Evolutionary conservation across 2,888 invertebrate genomes (phyloP).

Genomic region (Calameuta idolon): DNA sequence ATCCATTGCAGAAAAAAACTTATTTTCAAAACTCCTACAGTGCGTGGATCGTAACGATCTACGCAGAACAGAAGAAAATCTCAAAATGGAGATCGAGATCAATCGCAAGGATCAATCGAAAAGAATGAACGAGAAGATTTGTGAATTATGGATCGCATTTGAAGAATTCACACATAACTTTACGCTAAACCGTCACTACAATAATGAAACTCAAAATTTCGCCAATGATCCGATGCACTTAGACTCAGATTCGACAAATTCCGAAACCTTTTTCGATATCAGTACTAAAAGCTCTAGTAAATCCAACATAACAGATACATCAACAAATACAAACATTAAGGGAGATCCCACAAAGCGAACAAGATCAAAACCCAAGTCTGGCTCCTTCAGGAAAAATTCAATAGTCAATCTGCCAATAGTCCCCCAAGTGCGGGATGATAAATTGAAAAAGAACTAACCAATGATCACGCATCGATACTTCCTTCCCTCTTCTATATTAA

Average conservation of each 20-base stretch:
- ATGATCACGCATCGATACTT: neutral
- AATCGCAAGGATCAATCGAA: conserved; percentile 32
- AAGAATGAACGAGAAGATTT: conserved; percentile 28
- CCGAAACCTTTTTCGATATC: neutral
- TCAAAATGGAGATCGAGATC: conserved; percentile 30
- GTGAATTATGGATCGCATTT: conserved; percentile 33
- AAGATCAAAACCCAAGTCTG: neutral
- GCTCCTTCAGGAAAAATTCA: neutral
- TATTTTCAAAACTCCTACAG: neutral
- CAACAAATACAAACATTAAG: neutral
- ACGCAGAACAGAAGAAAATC: conserved; percentile 27
- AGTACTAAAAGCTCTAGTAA: neutral
- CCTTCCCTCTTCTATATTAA: neutral
- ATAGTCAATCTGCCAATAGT: neutral
- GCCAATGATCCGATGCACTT: neutral
- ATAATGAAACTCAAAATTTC: neutral
- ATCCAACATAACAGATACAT: neutral
- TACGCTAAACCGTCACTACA: neutral
- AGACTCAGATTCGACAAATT: neutral
- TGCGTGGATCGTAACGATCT: conserved; percentile 23
- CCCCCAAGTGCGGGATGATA: conserved; percentile 1
- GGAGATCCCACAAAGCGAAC: neutral
- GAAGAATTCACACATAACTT: conserved; percentile 28
- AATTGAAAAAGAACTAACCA: neutral
- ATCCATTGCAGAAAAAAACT: neutral